Conservation (phyloP, 1,140 invertebrate species). For the Vanessa tameamea region DNA sequence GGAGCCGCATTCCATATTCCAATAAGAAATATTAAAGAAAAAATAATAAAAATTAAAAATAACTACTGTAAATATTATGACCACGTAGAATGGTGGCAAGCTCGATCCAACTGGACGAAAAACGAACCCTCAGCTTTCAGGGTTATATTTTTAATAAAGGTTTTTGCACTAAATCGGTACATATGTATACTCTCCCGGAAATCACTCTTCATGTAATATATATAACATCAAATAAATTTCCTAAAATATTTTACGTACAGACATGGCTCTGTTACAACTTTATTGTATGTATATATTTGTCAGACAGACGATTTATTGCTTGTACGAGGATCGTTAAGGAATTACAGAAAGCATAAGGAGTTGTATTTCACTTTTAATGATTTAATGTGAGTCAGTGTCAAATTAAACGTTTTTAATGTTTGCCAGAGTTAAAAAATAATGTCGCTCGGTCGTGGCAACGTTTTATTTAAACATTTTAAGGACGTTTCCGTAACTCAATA, state of each 20-base stretch:
- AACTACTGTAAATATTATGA: too few species aligned
- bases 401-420: conserved; percentile 2
- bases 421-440: not conserved
- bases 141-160: too few species aligned
- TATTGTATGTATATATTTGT: conserved; percentile 7
- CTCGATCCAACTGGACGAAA: too few species aligned
- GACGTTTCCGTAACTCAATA: not conserved
- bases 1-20: too few species aligned
- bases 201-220: too few species aligned
- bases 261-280: not conserved
- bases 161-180: too few species aligned
- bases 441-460: not conserved
- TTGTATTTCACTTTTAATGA: conserved; percentile 18
- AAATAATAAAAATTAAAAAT: too few species aligned
- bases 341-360: conserved; percentile 8
- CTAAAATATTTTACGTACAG: not conserved
- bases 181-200: too few species aligned
- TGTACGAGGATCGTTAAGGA: conserved; percentile 19
- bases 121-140: too few species aligned
- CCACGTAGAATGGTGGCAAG: too few species aligned
- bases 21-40: too few species aligned
- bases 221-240: not conserved
- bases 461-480: not conserved
- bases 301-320: conserved; percentile 9
- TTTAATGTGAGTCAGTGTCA: conserved; percentile 16